These are phyloP conservation scores for Gallinago jamesoni DNA, from an alignment of 2,113 vertebrate genomes.

Conservation along the genomic window DNA sequence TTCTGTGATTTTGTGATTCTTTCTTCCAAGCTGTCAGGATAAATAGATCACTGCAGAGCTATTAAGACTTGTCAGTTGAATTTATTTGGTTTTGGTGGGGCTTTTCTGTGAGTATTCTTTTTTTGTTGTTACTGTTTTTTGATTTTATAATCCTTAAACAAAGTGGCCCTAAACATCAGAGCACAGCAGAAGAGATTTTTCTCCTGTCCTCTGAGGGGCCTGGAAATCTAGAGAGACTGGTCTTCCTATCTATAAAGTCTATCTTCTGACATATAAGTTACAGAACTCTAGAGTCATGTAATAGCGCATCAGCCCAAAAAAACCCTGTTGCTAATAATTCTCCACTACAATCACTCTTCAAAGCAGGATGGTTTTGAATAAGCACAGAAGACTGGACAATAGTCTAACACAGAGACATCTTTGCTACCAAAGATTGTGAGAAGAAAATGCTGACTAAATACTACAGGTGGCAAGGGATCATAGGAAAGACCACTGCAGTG, in stretches of 20 bases:
- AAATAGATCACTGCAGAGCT: background rate
- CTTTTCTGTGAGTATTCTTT: background rate
- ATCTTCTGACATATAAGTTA: background rate
- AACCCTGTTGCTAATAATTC: background rate
- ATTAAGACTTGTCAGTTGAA: background rate
- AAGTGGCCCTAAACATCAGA: background rate
- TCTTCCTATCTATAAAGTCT: background rate
- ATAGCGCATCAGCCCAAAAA: background rate
- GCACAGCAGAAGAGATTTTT: background rate
- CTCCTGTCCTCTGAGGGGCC: background rate
- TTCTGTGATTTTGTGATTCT: background rate
- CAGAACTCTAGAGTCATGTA: background rate
- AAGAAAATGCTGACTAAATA: background rate
- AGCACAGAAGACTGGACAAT: background rate
- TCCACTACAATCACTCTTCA: background rate
- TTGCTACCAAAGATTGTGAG: background rate
- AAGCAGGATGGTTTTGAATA: background rate
- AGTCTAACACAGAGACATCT: background rate
- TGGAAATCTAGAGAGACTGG: background rate
- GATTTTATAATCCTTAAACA: background rate
- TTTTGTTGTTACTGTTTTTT: background rate
- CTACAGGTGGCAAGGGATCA: background rate
- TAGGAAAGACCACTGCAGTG: background rate
- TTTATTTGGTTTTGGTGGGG: background rate
- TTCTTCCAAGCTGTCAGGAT: constrained; percentile 1